phyloP scores from a whole-genome alignment of 1,140 invertebrate genomes.

The Drosophila azteca region DNA sequence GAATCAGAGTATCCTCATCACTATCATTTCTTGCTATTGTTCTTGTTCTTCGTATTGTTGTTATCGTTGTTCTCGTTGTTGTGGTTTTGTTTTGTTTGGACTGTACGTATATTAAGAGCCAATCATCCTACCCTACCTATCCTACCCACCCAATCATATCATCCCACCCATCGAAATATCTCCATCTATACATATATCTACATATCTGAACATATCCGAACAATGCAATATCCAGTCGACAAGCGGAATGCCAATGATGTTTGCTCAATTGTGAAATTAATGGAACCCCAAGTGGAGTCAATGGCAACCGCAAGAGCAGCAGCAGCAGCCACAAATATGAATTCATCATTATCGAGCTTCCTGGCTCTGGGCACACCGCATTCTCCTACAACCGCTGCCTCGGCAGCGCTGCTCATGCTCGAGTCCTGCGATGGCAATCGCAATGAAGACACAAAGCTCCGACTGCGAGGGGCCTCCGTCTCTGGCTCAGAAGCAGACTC shows the following conservation, averaged over 20 bases:
- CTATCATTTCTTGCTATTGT: conserved; percentile 51
- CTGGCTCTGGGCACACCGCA: conserved; percentile 24
- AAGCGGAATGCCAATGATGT: conserved; percentile 80
- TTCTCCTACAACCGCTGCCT: conserved; percentile 62
- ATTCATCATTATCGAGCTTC: conserved; percentile 1
- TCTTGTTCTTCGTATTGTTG: conserved; percentile 39
- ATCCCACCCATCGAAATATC: conserved; percentile 12
- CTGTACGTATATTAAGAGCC: conserved; percentile 38
- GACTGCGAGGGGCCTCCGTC: neutral
- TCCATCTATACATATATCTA: conserved; percentile 36
- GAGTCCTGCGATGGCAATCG: conserved; percentile 75
- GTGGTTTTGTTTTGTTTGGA: conserved; percentile 50
- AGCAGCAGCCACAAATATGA: conserved; percentile 1
- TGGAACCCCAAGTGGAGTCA: conserved; percentile 46
- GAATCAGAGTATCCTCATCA: conserved; percentile 8
- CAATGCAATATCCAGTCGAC: conserved; percentile 65
- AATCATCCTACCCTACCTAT: neutral
- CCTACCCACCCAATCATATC: neutral
- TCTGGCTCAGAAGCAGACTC: neutral
- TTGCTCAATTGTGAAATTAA: conserved; percentile 69
- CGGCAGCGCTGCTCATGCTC: conserved; percentile 59
- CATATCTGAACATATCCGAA: conserved; percentile 37
- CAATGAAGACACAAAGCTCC: conserved; percentile 70
- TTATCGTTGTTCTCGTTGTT: conserved; percentile 51
- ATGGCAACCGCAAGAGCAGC: conserved; percentile 8